Base-by-base conservation (phyloP, 2,888 invertebrate genomes). In the Sarcophaga carnaria region DNA sequence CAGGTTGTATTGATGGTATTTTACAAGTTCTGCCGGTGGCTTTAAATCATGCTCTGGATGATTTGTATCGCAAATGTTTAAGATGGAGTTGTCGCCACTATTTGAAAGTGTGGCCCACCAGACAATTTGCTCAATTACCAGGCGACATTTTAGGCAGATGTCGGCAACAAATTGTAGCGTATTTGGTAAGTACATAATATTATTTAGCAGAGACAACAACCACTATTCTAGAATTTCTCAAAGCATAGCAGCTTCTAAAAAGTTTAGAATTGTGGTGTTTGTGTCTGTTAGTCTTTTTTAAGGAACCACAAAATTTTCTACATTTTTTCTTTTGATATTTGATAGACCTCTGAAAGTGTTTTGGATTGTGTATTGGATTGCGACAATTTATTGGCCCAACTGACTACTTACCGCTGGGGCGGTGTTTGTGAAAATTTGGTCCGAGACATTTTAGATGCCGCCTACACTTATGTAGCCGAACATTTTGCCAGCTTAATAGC, bases 1-100 rank as follows among this genome's bases (percentile, higher is more conserved):
- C 96, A 69, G 96, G 97, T 54, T 99, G 99, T 93, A 96, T 96
- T 22, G 96, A 96, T 69, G 98, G 98, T 6, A 97, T 98, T 3
- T 93, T 98, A 59, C 98, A 98, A 92, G 97, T 98, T 88, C 94
- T 99, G 89, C 97, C 97, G 0, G 94, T 98, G 64, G 96, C 98
- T 5, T 95, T 97, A 5, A 96, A 97, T 64, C 98, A 97, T 92
- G 97, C 97, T 0, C 94, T 98, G 78, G 97, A 97, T 90, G 98
- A 98, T 91, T 94, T 98, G 27, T 97, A 97, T 92, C 95, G 97
- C 88, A 97, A 97, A 93, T 97, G 97, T 91, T 94, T 98, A 74
- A 95, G 96, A 88, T 98, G 98, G 98, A 96, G 97, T 66, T 97
- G 97, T 37, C 96, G 96, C 88, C 95, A 98, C 93, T 98, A 98